These are phyloP conservation scores for Perizoma affinitatum DNA, from an alignment of 2,888 invertebrate genomes.

Conservation along the genomic window DNA sequence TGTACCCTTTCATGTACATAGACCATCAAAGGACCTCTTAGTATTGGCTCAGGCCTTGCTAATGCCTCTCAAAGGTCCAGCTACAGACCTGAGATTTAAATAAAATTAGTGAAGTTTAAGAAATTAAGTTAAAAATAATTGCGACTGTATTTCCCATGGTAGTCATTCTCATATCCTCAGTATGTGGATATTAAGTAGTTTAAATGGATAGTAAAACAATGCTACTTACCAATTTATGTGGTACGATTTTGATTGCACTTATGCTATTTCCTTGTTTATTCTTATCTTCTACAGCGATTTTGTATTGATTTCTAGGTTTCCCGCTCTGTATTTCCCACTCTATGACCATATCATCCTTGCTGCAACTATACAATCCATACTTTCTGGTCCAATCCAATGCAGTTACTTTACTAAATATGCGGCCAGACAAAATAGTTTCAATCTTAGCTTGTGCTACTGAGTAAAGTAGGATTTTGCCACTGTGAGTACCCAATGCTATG, in stretches of 20 bases:
- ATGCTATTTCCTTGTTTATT: conserved; percentile 82
- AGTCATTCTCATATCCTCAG: no score
- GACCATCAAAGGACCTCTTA: no score
- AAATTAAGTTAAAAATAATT: no score
- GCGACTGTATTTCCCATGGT: no score
- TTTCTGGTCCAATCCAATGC: conserved; percentile 85
- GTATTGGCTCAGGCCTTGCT: no score
- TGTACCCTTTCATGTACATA: no score
- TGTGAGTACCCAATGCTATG: conserved; percentile 89
- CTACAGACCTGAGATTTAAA: no score
- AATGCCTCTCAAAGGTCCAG: no score
- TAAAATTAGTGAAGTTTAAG: no score
- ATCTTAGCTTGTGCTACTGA: conserved; percentile 87
- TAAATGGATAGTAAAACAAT: neutral
- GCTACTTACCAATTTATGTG: conserved; percentile 73
- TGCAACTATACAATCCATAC: conserved; percentile 81
- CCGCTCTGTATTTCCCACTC: conserved; percentile 83
- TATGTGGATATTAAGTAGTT: no score
- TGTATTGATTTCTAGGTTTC: conserved; percentile 77
- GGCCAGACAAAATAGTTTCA: conserved; percentile 80
- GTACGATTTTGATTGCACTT: conserved; percentile 85
- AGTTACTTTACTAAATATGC: conserved; percentile 68
- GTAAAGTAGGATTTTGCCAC: conserved; percentile 89
- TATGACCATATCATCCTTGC: conserved; percentile 78
- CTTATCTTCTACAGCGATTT: conserved; percentile 86